Percentiles rank a stretch among this genome's conserved stretches.
Evolutionary conservation across 1,140 invertebrate genomes (phyloP).

Genomic region (Meteorus sp.): DNA sequence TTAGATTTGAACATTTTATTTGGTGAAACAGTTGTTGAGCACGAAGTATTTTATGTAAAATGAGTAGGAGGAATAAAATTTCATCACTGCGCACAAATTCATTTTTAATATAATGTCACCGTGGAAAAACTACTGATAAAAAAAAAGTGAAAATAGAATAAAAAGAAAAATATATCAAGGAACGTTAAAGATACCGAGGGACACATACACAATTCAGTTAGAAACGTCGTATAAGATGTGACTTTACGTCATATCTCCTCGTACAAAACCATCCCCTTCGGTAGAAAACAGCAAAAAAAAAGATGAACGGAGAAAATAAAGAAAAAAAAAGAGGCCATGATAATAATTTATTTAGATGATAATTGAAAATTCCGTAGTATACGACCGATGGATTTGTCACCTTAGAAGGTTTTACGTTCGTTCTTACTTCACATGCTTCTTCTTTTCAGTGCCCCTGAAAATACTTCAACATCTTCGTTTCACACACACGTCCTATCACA

Average conservation of each 20-base stretch:
- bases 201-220: slow-evolving; percentile 43
- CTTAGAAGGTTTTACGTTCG: slow-evolving; percentile 46
- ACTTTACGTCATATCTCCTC: slow-evolving; percentile 42
- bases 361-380: slow-evolving; percentile 50
- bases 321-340: not conserved
- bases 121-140: too few species aligned
- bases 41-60: too few species aligned
- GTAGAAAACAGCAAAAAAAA: too few species aligned
- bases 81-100: too few species aligned
- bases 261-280: slow-evolving; percentile 11
- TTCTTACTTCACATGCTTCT: not conserved
- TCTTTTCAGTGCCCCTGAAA: too few species aligned
- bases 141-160: not conserved
- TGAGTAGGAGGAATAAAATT: too few species aligned
- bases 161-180: slow-evolving; percentile 14
- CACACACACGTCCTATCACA: too few species aligned
- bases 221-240: slow-evolving; percentile 28
- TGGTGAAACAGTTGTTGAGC: too few species aligned
- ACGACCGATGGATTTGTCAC: slow-evolving; percentile 51
- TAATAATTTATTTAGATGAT: slow-evolving; percentile 49
- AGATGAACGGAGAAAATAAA: too few species aligned
- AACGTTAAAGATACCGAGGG: slow-evolving; percentile 8
- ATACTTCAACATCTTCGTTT: not conserved
- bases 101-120: too few species aligned
- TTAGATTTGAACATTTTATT: too few species aligned